phyloP scores from a whole-genome alignment of 2,113 vertebrate genomes.

The Melanostigma gelatinosum region DNA sequence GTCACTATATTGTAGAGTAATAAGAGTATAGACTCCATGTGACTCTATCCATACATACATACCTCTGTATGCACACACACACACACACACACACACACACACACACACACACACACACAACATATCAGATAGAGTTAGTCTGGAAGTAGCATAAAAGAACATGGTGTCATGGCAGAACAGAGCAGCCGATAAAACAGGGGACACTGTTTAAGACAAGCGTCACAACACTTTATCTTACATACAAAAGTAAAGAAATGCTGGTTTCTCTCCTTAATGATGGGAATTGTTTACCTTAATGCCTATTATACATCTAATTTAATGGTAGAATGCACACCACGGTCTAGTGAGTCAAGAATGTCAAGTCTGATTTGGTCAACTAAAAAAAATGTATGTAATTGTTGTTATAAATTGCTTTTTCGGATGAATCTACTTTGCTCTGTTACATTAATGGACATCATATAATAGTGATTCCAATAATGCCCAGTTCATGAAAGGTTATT shows the following conservation, averaged over 20 bases:
- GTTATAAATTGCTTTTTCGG: neutral
- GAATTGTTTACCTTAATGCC: neutral
- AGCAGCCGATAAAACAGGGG: conserved; percentile 22
- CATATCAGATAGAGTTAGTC: neutral
- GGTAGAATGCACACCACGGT: neutral
- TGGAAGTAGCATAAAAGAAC: conserved; percentile 25
- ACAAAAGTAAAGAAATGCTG: neutral
- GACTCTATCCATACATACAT: neutral
- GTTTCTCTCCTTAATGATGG: neutral
- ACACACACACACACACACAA: neutral
- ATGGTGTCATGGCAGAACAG: conserved; percentile 14
- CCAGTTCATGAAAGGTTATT: neutral
- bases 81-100: conserved; percentile 26
- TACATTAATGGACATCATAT: neutral
- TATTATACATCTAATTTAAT: neutral
- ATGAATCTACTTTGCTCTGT: neutral
- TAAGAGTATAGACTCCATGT: neutral
- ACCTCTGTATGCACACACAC: neutral
- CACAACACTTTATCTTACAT: conserved; percentile 1
- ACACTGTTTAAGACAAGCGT: conserved; percentile 9
- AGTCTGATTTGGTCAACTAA: neutral
- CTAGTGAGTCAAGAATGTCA: neutral
- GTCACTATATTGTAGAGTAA: neutral
- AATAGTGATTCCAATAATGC: neutral
- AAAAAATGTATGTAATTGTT: neutral